Conservation (phyloP, 2,888 invertebrate species). For the Orthosia gracilis region DNA sequence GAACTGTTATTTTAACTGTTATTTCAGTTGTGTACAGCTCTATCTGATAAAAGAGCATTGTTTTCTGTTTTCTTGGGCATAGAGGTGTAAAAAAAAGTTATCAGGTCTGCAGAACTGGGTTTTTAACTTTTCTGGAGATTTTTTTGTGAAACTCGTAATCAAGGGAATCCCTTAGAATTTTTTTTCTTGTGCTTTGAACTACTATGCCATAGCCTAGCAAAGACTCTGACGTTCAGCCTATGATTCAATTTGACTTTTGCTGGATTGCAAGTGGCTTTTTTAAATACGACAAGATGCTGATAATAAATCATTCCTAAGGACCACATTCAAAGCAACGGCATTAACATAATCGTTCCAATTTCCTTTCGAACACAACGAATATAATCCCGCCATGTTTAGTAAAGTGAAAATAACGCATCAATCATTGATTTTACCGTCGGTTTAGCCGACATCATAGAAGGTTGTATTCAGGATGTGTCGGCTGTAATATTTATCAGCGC, state of each 20-base stretch:
- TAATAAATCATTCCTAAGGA: slow-evolving; percentile 1
- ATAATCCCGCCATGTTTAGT: slow-evolving; percentile 19
- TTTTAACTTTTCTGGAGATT: not conserved
- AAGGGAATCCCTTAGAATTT: too few relatives aligned
- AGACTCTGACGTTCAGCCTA: too few relatives aligned
- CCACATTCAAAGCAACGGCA: slow-evolving; percentile 1
- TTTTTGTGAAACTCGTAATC: too few relatives aligned
- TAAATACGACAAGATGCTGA: too few relatives aligned
- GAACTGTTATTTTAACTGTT: slow-evolving; percentile 26
- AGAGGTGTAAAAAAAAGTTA: too few relatives aligned
- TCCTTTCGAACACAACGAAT: slow-evolving; percentile 9
- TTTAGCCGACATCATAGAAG: slow-evolving; percentile 38
- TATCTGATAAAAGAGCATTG: not conserved
- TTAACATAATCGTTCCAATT: slow-evolving; percentile 19
- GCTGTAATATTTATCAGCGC: slow-evolving; percentile 56
- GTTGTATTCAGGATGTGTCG: slow-evolving; percentile 45
- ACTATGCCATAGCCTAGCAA: too few relatives aligned
- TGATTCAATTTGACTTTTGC: too few relatives aligned
- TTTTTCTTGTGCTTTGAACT: too few relatives aligned
- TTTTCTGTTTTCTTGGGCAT: not conserved
- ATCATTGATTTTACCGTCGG: slow-evolving; percentile 53
- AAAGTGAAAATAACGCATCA: slow-evolving; percentile 52
- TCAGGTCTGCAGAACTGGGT: too few relatives aligned
- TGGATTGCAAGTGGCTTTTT: too few relatives aligned
- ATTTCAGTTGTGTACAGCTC: slow-evolving; percentile 14